Percentiles rank a stretch among this genome's conserved stretches.
Evolutionary conservation across 1,140 invertebrate genomes (phyloP).

Genomic region (Diprion similis): DNA sequence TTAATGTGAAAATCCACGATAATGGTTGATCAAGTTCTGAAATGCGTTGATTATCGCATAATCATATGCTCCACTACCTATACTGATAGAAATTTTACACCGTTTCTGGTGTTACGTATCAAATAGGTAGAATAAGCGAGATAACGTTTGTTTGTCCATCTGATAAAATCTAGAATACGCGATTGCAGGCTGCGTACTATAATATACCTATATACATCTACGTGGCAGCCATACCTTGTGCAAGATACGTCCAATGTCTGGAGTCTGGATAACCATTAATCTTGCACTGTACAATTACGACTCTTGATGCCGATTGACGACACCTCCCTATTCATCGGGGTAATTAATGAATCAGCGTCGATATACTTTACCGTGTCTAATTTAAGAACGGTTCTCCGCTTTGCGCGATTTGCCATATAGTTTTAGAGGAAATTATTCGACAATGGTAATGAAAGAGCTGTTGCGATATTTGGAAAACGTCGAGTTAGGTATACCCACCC

Average conservation of each 20-base stretch:
- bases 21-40: too few species aligned
- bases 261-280: not conserved
- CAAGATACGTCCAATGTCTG: not conserved
- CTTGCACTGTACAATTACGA: not conserved
- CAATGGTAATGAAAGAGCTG: too few species aligned
- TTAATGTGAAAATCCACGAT: too few species aligned
- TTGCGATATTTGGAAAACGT: too few species aligned
- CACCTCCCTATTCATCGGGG: constrained; percentile 27
- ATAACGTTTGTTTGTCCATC: not conserved
- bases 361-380: constrained; percentile 55
- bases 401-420: not conserved
- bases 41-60: too few species aligned
- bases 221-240: not conserved
- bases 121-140: too few species aligned
- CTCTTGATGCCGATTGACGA: not conserved
- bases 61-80: too few species aligned
- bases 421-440: not conserved
- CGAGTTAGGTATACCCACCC: too few species aligned
- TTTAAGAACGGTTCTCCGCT: constrained; percentile 35
- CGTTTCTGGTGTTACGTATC: too few species aligned
- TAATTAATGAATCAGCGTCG: constrained; percentile 60
- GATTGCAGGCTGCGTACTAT: not conserved
- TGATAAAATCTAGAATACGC: not conserved
- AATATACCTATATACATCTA: not conserved
- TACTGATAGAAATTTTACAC: too few species aligned